Evolutionary conservation across 53 echinoderm and acorn worm genomes (phyloP).

Genomic region (Echinometra lucunter): DNA sequence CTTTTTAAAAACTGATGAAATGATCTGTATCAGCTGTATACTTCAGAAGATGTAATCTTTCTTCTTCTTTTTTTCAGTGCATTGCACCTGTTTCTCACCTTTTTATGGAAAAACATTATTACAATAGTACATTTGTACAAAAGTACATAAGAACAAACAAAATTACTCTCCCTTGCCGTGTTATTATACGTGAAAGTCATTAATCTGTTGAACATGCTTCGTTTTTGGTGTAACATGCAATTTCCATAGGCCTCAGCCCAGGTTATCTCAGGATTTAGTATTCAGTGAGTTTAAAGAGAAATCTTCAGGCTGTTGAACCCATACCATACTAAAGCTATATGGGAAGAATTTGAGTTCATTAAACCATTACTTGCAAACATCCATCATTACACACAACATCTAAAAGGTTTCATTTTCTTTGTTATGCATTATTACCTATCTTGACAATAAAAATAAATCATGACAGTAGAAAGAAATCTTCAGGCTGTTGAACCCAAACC

Average conservation of each 20-base stretch:
- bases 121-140: no score
- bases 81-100: neutral
- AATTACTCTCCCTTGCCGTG: neutral
- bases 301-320: neutral
- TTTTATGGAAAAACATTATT: no score
- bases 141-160: neutral
- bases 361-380: neutral
- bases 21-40: neutral
- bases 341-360: neutral
- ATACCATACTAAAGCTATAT: no score
- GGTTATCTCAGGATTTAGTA: no score
- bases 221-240: no score
- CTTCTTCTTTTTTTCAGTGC: neutral
- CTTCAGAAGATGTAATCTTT: neutral
- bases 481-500: neutral
- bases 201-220: no score
- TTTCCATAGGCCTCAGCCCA: no score
- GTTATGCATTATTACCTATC: neutral
- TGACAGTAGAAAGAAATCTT: neutral
- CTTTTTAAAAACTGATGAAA: neutral
- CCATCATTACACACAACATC: neutral
- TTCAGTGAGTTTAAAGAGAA: no score
- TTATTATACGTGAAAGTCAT: no score
- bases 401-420: neutral
- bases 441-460: neutral